Percentiles rank a stretch among this genome's conserved stretches.
phyloP scores from a whole-genome alignment of 92 coral and sea anemone species.

The Palythoa grandis region DNA sequence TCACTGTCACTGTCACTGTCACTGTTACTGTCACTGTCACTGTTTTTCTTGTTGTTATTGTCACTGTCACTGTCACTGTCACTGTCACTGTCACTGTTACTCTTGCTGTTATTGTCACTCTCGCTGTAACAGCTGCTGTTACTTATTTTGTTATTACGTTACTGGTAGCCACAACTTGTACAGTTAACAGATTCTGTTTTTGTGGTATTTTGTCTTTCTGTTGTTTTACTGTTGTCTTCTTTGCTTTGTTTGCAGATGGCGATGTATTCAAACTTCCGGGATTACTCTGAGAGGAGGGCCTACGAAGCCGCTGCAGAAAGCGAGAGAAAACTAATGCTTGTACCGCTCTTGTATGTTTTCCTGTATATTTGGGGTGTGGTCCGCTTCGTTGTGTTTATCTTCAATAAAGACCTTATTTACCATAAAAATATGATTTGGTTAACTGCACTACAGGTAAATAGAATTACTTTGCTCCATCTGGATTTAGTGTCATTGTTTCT shows the following conservation, averaged over 20 bases:
- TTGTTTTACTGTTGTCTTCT: too few species aligned
- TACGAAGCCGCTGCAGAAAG: slow-evolving; percentile 1
- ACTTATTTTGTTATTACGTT: not conserved
- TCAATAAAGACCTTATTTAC: not conserved
- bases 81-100: too few species aligned
- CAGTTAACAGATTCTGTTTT: not conserved
- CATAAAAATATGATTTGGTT: not conserved
- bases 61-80: too few species aligned
- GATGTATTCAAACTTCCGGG: not conserved
- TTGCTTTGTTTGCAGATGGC: not conserved
- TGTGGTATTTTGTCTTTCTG: not conserved
- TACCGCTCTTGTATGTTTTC: not conserved
- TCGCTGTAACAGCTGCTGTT: too few species aligned
- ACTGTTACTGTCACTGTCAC: too few species aligned
- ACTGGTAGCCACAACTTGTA: not conserved
- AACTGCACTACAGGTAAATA: not conserved
- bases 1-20: too few species aligned
- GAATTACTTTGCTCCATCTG: not conserved
- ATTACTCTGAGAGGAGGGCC: not conserved
- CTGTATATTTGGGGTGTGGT: not conserved
- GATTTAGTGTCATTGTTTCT: too few species aligned
- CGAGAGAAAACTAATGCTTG: not conserved
- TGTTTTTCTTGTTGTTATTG: too few species aligned
- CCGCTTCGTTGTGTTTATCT: not conserved
- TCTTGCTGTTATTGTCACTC: too few species aligned